Evolutionary conservation across 1,140 invertebrate genomes (phyloP).

Genomic region (Drosophila nasuta): DNA sequence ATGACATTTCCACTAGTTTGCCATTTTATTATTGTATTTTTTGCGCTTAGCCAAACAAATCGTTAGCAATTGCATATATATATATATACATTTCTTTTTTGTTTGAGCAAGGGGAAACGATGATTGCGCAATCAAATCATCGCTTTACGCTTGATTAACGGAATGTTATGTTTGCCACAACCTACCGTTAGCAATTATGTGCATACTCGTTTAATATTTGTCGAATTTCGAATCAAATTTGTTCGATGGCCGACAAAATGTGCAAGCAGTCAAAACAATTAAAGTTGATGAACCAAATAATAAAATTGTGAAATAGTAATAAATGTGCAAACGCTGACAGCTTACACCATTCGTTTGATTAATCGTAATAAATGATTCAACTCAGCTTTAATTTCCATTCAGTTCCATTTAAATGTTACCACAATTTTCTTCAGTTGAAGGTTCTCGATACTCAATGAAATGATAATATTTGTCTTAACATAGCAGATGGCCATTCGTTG

Average conservation of each 20-base stretch:
- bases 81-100: conserved; percentile 2
- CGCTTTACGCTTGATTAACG: conserved; percentile 49
- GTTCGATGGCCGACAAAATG: background rate
- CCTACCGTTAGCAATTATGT: conserved; percentile 37
- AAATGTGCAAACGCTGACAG: conserved; percentile 2
- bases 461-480: background rate
- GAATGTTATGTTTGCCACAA: conserved; percentile 41
- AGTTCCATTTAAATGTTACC: no score
- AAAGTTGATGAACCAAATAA: conserved; percentile 26
- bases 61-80: conserved; percentile 65
- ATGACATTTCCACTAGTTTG: background rate
- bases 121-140: conserved; percentile 65
- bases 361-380: no score
- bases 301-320: background rate
- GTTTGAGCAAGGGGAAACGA: conserved; percentile 12
- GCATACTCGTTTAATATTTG: conserved; percentile 21
- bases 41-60: conserved; percentile 65
- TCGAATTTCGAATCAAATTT: conserved; percentile 26
- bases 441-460: background rate
- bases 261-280: conserved; percentile 20
- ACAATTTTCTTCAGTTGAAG: background rate
- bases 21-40: conserved; percentile 42
- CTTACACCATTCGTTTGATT: background rate
- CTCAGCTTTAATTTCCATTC: no score
- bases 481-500: background rate